phyloP scores from a whole-genome alignment of 1,140 invertebrate genomes.

The Agrilus planipennis region DNA sequence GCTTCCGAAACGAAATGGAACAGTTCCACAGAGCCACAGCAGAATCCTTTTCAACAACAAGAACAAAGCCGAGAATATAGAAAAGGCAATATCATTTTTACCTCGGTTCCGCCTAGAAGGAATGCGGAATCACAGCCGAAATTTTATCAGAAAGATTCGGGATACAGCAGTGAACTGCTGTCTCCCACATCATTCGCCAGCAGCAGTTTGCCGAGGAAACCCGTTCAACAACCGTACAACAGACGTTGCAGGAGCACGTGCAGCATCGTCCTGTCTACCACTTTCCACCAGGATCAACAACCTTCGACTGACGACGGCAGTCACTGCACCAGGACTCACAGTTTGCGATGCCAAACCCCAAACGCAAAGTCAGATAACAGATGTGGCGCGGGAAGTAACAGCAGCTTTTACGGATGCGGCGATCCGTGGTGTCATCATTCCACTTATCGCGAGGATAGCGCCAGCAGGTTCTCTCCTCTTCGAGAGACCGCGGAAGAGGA shows the following conservation, averaged over 20 bases:
- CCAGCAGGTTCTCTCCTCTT: constrained; percentile 31
- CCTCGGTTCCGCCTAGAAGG: constrained; percentile 35
- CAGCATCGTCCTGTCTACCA: constrained; percentile 48
- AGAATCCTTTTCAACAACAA: background rate
- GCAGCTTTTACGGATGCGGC: constrained; percentile 27
- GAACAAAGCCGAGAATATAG: constrained; percentile 33
- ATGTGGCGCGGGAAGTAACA: no score
- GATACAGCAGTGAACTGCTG: constrained; percentile 39
- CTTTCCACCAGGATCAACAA: constrained; percentile 11
- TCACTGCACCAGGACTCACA: constrained; percentile 27
- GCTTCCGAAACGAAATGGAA: constrained; percentile 11
- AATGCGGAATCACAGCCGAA: background rate
- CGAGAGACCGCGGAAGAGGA: constrained; percentile 34
- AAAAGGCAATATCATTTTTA: constrained; percentile 42
- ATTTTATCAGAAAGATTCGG: constrained; percentile 23
- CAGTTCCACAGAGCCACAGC: constrained; percentile 4
- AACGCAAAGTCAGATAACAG: constrained; percentile 15
- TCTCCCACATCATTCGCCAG: constrained; percentile 31
- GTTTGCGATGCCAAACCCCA: constrained; percentile 30
- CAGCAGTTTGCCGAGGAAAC: constrained; percentile 24
- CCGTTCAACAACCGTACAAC: constrained; percentile 29
- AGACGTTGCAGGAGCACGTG: constrained; percentile 51
- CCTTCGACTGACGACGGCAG: background rate
- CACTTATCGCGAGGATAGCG: constrained; percentile 21
- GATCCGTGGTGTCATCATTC: constrained; percentile 34